phyloP scores from a whole-genome alignment of 2,797 vertebrate species.

The Phalanger gymnotis region DNA sequence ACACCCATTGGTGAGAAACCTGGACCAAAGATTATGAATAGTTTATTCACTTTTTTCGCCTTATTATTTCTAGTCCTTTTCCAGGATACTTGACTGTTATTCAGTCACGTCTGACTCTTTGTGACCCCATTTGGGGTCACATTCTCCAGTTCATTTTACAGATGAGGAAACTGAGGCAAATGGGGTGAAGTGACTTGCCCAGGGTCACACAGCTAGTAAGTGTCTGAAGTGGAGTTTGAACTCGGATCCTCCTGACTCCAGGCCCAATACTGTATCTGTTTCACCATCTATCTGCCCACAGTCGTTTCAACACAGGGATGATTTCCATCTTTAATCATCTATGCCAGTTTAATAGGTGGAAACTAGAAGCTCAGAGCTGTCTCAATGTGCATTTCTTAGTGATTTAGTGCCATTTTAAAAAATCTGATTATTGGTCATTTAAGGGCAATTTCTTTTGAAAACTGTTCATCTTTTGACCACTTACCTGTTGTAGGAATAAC shows the following conservation, averaged over 20 bases:
- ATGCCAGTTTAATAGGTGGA: background rate
- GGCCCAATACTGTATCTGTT: background rate
- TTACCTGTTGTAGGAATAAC: background rate
- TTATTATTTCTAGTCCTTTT: background rate
- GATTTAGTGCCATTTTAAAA: background rate
- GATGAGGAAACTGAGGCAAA: background rate
- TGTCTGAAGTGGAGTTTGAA: background rate
- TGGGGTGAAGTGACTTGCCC: background rate
- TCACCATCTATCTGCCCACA: background rate
- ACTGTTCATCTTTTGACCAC: background rate
- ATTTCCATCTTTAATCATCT: background rate
- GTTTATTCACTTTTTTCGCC: background rate
- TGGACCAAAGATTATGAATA: background rate
- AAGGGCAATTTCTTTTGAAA: background rate
- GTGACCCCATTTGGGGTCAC: background rate
- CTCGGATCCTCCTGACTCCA: background rate
- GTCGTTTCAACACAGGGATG: background rate
- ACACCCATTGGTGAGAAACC: background rate
- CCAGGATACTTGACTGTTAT: background rate
- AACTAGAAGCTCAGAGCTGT: background rate
- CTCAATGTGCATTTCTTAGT: background rate
- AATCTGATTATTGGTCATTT: background rate
- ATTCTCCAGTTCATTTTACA: background rate
- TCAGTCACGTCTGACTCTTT: background rate
- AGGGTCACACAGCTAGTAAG: too few species aligned